These are phyloP conservation scores for Netelia fuscicornis DNA, from an alignment of 2,888 invertebrate species.

Conservation along the genomic window DNA sequence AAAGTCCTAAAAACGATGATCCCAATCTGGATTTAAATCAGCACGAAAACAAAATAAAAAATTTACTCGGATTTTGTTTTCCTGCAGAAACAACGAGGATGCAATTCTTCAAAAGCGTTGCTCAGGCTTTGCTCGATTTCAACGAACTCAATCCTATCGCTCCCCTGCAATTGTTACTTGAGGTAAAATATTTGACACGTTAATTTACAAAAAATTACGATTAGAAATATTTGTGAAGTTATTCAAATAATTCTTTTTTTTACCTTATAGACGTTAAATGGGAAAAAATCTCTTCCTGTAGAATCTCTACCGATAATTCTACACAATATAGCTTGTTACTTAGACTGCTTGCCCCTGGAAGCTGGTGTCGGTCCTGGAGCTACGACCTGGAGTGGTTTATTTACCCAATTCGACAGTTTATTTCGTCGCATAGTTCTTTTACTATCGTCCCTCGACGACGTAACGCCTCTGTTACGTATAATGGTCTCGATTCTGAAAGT, in stretches of 20 bases:
- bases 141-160: conserved; percentile 97
- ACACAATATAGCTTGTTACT: conserved; percentile 96
- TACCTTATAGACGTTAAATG: conserved; percentile 88
- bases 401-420: conserved; percentile 94
- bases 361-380: conserved; percentile 89
- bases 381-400: conserved; percentile 91
- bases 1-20: conserved; percentile 39
- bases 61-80: conserved; percentile 27
- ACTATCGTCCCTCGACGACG: conserved; percentile 89
- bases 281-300: conserved; percentile 90
- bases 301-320: conserved; percentile 92
- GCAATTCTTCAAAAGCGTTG: conserved; percentile 97
- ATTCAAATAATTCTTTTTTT: conserved; percentile 37
- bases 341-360: conserved; percentile 96
- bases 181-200: conserved; percentile 86
- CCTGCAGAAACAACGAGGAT: conserved; percentile 89
- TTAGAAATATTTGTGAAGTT: conserved; percentile 27
- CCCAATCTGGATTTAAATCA: no score
- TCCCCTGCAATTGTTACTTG: conserved; percentile 95
- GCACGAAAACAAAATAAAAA: neutral
- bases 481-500: conserved; percentile 93
- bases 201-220: neutral
- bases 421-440: conserved; percentile 91
- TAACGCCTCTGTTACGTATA: conserved; percentile 90
- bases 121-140: conserved; percentile 97